Evolutionary conservation across 2,113 vertebrate species (phyloP), one percentile per base, ranked within the genome.

Genomic region (Ceratotherium simum): DNA sequence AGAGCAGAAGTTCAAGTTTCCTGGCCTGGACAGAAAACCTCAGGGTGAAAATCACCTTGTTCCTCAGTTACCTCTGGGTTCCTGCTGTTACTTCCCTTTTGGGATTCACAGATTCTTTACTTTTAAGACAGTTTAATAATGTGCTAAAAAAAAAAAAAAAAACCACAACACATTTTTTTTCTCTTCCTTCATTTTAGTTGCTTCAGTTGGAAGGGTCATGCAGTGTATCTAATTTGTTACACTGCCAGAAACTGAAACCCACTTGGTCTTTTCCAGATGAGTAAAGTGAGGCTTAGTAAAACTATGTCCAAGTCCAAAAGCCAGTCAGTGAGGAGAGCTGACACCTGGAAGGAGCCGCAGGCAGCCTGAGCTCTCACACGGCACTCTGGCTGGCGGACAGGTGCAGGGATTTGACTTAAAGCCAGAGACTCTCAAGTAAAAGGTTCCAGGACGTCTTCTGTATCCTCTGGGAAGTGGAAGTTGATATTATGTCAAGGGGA

Each of bases 51-150:
- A 79, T 64, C 12, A n/a, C 11, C 48, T 86, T n/a, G 4, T 39
- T 42, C 31, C 25, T 73, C 20, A n/a, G 27, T 62, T 46, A 90
- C 27, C n/a, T 89, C 33, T 56, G 21, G 11, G n/a, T 82, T 85
- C 33, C 39, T 29, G 29, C 4, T 65, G 5, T 67, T 79, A 60
- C 10, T 69, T 64, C 23, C 51, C 27, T 88, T 81, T 80, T 0
- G 14, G 27, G 25, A 80, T 46, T 80, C 91, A 65, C 58, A 75
- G 75, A 54, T 54, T 80, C 42, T 79, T 95, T 97, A 42, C 39
- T 83, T 64, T 90, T n/a, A 73, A 83, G 70, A 95, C 33, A 39
- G 18, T 25, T 78, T 56, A 89, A 90, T 62, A 91, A 73, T 31
- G 8, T 83, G 39, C n/a, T 90, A 79, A 91, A 51, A 21, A 87